Percentiles rank a stretch among this genome's conserved stretches.
Evolutionary conservation across 2,888 invertebrate species (phyloP).

Genomic region (Metalampra italica): DNA sequence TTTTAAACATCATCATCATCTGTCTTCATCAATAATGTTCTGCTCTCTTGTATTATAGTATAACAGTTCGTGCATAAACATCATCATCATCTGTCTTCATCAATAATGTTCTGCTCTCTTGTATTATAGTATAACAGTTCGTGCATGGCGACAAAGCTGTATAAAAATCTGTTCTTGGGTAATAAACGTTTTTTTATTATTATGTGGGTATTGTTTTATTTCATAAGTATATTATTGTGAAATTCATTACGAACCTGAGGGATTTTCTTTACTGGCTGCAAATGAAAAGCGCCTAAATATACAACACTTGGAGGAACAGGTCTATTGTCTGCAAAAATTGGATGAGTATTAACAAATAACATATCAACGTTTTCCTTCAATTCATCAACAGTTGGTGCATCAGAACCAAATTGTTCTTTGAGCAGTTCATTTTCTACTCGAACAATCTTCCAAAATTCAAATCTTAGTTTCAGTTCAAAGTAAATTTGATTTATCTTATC

Average conservation of each 20-base stretch:
- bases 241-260: constrained; percentile 26
- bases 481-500: constrained; percentile 21
- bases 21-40: too few species aligned
- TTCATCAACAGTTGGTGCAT: constrained; percentile 24
- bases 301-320: constrained; percentile 34
- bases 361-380: constrained; percentile 29
- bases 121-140: too few species aligned
- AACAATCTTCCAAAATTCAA: constrained; percentile 7
- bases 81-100: too few species aligned
- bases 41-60: too few species aligned
- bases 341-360: constrained; percentile 29
- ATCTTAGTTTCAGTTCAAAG: constrained; percentile 18
- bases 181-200: neutral
- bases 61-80: too few species aligned
- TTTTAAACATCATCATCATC: too few species aligned
- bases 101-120: too few species aligned
- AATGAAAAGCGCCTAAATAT: constrained; percentile 29
- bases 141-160: too few species aligned
- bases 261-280: constrained; percentile 25
- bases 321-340: constrained; percentile 27
- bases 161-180: neutral
- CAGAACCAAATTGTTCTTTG: constrained; percentile 23
- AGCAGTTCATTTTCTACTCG: constrained; percentile 20
- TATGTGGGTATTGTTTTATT: neutral
- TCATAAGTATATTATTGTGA: neutral